Evolutionary conservation across 2,888 invertebrate genomes (phyloP), one percentile per base, ranked within the genome.

Genomic region (Tetragonula carbonaria): DNA sequence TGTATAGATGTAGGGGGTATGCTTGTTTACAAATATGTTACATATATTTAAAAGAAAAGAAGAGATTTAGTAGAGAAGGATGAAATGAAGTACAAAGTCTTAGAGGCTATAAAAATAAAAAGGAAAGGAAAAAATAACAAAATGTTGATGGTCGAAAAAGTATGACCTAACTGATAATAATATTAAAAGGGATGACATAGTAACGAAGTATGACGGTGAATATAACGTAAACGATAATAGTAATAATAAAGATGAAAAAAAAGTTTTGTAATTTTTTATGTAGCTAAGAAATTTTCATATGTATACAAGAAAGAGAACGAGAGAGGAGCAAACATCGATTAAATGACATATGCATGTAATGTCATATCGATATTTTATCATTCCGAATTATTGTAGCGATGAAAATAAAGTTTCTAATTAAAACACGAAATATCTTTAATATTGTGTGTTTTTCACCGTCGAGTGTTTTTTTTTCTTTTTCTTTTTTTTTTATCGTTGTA

Each of bases 331-430:
- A 59, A 76, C 73, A 72, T 66, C n/a, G 66, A 68, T 75, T n/a
- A 75, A 75, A 62, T 51, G 45, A 72, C 71, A 71, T 50, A 62
- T 59, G 67, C 74, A 76, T 86, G 82, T 82, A 80, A 80, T 80
- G 68, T 79, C 68, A 79, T 66, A 70, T 75, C 72, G 79, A 67
- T 78, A 86, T 74, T 74, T 75, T 83, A 78, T 14, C 45, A 77
- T 18, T 78, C 45, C 74, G 81, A 85, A 71, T 74, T 82, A 76
- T 79, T 88, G 82, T 81, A 83, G 81, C 78, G 67, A 84, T 73
- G 78, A 81, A 76, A 86, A 88, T 88, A 88, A 88, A 84, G 82
- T 73, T 78, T 70, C 75, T 86, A 68, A 86, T 80, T 57, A 80
- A 86, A 70, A 77, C 45, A 76, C 70, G 66, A 86, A 73, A 78